Base-by-base conservation (phyloP, 2,797 vertebrate genomes). In the Aeoliscus strigatus region DNA sequence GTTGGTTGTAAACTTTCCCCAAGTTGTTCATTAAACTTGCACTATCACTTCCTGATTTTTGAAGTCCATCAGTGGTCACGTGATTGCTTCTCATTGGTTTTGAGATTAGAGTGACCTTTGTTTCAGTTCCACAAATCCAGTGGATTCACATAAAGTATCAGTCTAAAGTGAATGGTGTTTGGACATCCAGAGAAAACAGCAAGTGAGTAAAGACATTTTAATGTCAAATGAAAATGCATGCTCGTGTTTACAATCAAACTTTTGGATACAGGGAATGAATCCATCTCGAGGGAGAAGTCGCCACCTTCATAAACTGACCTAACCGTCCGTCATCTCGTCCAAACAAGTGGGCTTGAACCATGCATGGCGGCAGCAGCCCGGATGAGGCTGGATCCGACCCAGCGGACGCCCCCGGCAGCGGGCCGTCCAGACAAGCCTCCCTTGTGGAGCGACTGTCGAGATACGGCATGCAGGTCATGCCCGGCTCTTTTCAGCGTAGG, bases 61-160 rank as follows among this genome's bases (percentile, higher is more conserved):
- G 31, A 21, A 56, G 51, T 56, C 47, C 35, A 60, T 44, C 51
- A 51, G 39, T 50, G 48, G 68, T 81, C 82, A 83, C 75, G 80
- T 52, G 48, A 55, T 5, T 31, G 35, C 42, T 29, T 54, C 36
- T 48, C 17, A 44, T 25, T 67, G 66, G 32, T 37, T 66, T 60
- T 8, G 52, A 66, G 55, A 74, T 58, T 24, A 68, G 32, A 76
- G 39, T 67, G 77, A 85, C 86, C 86, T 86, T 85, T 81, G 78
- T 63, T 51, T 81, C 55, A 34, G 61, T 83, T 80, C 73, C 80
- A 77, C 59, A n/a, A n/a, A n/a, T n/a, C n/a, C n/a, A n/a, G n/a
- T n/a, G n/a, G n/a, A n/a, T n/a, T n/a, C n/a, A n/a, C n/a, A n/a
- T n/a, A n/a, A n/a, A n/a, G n/a, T n/a, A n/a, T n/a, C n/a, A n/a